Evolutionary conservation across 2,113 vertebrate genomes (phyloP), one percentile per base, ranked within the genome.

Genomic region (Poicephalus meyeri): DNA sequence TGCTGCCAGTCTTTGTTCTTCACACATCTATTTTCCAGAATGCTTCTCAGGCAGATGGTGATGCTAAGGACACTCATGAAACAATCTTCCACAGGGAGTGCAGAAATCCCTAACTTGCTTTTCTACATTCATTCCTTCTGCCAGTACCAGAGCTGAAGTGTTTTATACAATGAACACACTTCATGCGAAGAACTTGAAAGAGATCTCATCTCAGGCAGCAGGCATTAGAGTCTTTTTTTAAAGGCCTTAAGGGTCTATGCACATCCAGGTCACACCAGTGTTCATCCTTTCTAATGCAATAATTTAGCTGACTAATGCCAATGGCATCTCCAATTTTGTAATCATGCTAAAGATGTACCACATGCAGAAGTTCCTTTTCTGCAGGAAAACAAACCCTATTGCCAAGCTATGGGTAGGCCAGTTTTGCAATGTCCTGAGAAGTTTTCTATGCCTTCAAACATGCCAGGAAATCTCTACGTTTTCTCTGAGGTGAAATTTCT

Each of bases 371-470:
- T 37, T 81, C 16, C 6, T 65, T 28, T 81, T 37, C 60, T 58
- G 6, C 46, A 60, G 29, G 14, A 68, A 58, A 64, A 50, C 9
- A 72, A 86, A 80, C 2, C 5, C 31, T 76, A 39, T 6, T 79
- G 56, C 79, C 66, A 79, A 86, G 33, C 19, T 53, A 79, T 0
- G 0, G 0, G 18, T 18, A 91, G 23, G 46, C 9, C 3, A 61
- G 46, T 58, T 84, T 87, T 70, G 73, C 46, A 81, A 21, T 5
- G 21, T 60, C 53, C 82, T 65, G 39, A 68, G 15, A 72, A 41
- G 13, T 24, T 29, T 60, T 64, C 16, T 42, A 6, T 10, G 13
- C 23, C 29, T 88, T 91, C 50, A 80, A 74, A 87, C 4, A 3
- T 24, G n/a, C 31, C n/a, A 81, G 25, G 24, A 78, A 69, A 31